These are phyloP conservation scores for Rhodophaea formosa DNA, from an alignment of 2,888 invertebrate genomes.

Conservation along the genomic window DNA sequence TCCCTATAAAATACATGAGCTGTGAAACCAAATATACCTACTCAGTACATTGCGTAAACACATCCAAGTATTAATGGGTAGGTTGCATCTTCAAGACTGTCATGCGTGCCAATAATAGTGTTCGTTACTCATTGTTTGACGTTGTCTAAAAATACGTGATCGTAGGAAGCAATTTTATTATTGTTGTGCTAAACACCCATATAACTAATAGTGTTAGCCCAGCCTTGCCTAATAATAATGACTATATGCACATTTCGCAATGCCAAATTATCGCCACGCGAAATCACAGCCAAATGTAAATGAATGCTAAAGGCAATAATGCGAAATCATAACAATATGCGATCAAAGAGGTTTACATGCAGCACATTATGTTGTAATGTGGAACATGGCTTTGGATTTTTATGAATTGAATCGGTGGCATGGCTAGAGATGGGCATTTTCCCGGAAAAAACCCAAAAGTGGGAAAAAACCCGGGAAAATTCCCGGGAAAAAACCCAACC, in stretches of 20 bases:
- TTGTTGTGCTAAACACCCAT: conserved; percentile 46
- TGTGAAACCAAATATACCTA: too few relatives aligned
- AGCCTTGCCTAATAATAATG: conserved; percentile 32
- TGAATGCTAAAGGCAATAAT: conserved; percentile 14
- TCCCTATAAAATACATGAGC: too few relatives aligned
- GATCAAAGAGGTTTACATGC: not conserved
- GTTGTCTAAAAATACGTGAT: conserved; percentile 43
- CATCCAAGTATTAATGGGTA: too few relatives aligned
- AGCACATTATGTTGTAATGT: not conserved
- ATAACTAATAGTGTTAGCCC: conserved; percentile 21
- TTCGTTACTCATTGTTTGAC: conserved; percentile 27
- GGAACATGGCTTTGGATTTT: too few relatives aligned
- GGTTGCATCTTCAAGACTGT: not conserved
- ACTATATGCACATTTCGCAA: conserved; percentile 32
- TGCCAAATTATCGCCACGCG: conserved; percentile 28
- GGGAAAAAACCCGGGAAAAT: too few relatives aligned
- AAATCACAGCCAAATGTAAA: conserved; percentile 10
- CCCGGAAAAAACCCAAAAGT: too few relatives aligned
- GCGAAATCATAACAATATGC: conserved; percentile 18
- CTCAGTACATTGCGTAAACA: too few relatives aligned
- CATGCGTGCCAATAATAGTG: not conserved
- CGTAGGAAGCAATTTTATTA: conserved; percentile 46
- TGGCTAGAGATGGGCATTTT: too few relatives aligned
- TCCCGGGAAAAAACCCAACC: too few relatives aligned
- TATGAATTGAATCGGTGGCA: too few relatives aligned